Evolutionary conservation across 53 echinoderm and acorn worm genomes (phyloP).

Genomic region (Actinopyga echinites): DNA sequence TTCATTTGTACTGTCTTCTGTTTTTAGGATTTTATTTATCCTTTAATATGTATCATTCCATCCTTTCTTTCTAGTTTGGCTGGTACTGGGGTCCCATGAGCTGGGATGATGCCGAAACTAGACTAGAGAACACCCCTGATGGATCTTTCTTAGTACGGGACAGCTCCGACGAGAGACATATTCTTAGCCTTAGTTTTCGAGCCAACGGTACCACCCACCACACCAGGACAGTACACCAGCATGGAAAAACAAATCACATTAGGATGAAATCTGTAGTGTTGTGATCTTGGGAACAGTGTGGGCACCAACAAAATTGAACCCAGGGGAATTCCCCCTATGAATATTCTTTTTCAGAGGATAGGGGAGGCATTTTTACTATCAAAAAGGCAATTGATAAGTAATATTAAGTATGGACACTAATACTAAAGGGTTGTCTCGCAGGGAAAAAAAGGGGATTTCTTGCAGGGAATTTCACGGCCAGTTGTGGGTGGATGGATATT

Average conservation of each 20-base stretch:
- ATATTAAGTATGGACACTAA: too few species aligned
- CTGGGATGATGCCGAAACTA: conserved; percentile 96
- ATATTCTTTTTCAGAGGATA: too few species aligned
- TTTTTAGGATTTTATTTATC: too few species aligned
- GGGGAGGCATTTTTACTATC: too few species aligned
- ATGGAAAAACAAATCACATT: conserved; percentile 58
- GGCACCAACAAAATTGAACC: neutral
- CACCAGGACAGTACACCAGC: conserved; percentile 94
- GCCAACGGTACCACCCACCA: conserved; percentile 96
- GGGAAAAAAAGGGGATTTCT: too few species aligned
- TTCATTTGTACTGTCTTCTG: too few species aligned
- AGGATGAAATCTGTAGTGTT: neutral
- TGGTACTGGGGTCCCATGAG: conserved; percentile 99
- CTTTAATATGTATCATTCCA: neutral
- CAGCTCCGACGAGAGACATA: conserved; percentile 94
- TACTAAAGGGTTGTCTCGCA: too few species aligned
- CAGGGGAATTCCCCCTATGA: too few species aligned
- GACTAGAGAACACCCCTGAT: conserved; percentile 95
- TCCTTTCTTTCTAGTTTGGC: conserved; percentile 70
- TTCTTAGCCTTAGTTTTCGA: conserved; percentile 89
- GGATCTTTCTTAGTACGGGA: conserved; percentile 97
- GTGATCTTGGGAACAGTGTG: neutral
- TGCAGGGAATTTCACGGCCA: too few species aligned
- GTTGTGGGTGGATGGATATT: too few species aligned
- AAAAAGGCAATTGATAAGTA: too few species aligned